Evolutionary conservation across 1,140 invertebrate genomes (phyloP).

Genomic region (Eueides isabella): DNA sequence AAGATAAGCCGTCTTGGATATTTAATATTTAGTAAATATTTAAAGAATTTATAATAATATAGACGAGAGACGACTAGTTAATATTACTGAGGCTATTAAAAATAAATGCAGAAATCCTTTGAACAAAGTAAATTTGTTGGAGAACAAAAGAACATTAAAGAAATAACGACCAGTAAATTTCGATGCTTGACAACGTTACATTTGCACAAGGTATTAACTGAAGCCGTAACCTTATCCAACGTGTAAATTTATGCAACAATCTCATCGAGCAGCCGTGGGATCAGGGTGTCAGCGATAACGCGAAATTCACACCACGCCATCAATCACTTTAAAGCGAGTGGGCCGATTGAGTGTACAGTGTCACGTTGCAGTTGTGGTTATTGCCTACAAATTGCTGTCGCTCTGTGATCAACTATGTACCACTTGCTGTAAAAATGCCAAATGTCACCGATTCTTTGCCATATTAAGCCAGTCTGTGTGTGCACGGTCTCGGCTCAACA

Average conservation of each 20-base stretch:
- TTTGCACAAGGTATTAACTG: slow-evolving; percentile 20
- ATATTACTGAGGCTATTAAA: slow-evolving; percentile 8
- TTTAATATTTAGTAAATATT: not conserved
- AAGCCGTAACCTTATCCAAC: slow-evolving; percentile 15
- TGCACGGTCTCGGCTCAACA: slow-evolving; percentile 5
- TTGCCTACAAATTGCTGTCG: slow-evolving; percentile 70
- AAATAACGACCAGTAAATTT: slow-evolving; percentile 15
- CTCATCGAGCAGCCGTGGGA: slow-evolving; percentile 36
- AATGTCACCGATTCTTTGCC: slow-evolving; percentile 19
- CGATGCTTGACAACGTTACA: not conserved
- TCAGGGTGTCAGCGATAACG: slow-evolving; percentile 61
- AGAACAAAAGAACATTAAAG: slow-evolving; percentile 20
- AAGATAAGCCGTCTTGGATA: not conserved
- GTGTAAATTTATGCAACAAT: slow-evolving; percentile 37
- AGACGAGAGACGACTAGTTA: not conserved
- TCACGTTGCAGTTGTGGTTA: slow-evolving; percentile 70
- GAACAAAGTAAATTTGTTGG: not conserved
- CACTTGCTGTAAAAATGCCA: slow-evolving; percentile 29
- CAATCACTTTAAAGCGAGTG: slow-evolving; percentile 65
- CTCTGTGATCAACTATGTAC: slow-evolving; percentile 51
- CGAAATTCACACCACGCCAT: slow-evolving; percentile 65
- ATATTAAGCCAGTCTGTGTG: slow-evolving; percentile 16
- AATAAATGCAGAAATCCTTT: slow-evolving; percentile 1
- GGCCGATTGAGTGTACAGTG: slow-evolving; percentile 54
- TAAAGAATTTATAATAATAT: not conserved